Base-by-base conservation (phyloP, 2,888 invertebrate genomes). In the Melikaiella ostensackeni region DNA sequence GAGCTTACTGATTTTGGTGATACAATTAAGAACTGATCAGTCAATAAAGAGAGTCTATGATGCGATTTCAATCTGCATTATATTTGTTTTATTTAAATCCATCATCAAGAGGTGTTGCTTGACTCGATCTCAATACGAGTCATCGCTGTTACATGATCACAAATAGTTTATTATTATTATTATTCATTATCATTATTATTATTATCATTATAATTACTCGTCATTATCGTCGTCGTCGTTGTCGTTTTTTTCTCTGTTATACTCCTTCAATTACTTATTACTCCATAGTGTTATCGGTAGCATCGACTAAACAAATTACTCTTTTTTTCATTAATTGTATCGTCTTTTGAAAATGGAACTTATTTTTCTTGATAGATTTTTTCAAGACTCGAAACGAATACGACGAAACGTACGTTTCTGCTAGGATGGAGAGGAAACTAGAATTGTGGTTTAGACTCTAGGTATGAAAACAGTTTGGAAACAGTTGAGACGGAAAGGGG, bases 71-170 rank as follows among this genome's bases (percentile, higher is more conserved):
- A 86, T 91, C 90, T 91, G 86, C 90, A 89, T 91, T 90, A 90
- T 89, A 91, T 90, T 91, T 87, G 87, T 87, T 91, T 91, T 91
- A 91, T 91, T 91, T 89, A 87, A 91, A 90, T 90, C 87, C 89
- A 90, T 90, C 89, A 89, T 91, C 89, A 90, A 91, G 89, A 89
- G 89, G 86, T 89, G 88, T 89, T 88, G 88, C 89, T 89, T 90
- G 90, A 91, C 91, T 88, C 91, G 90, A 86, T 89, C 88, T 90
- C 86, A 89, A 88, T 86, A 88, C 90, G 88, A 90, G 90, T 90
- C 90, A 90, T 88, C 89, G 90, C 89, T 87, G 81, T 86, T 91
- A 91, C 91, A 91, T 89, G 86, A 88, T 91, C 90, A 91, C 89
- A 90, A 90, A 87, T 90, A 90, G 86, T 87, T 77, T 84, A 83